phyloP scores from a whole-genome alignment of 2,113 vertebrate species.

The Ictalurus punctatus region DNA sequence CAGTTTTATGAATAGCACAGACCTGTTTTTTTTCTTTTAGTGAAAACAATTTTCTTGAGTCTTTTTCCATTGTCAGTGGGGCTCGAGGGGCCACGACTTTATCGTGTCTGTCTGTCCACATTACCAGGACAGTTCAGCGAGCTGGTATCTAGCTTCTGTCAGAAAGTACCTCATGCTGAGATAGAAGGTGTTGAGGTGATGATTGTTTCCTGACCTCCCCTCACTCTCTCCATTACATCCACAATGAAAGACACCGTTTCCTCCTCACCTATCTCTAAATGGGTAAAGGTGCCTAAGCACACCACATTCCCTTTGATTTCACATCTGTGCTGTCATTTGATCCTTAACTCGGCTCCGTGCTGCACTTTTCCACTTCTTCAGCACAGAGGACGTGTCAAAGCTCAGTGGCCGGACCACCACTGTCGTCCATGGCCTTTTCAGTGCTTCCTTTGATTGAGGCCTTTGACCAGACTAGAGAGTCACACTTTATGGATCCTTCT shows the following conservation, averaged over 20 bases:
- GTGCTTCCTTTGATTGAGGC: slow-evolving; percentile 61
- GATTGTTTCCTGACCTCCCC: slow-evolving; percentile 74
- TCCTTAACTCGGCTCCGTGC: slow-evolving; percentile 63
- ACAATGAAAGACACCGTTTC: slow-evolving; percentile 67
- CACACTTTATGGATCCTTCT: slow-evolving; percentile 56
- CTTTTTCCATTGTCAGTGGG: slow-evolving; percentile 53
- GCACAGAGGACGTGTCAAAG: slow-evolving; percentile 56
- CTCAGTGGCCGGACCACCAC: slow-evolving; percentile 26
- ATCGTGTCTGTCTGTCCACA: slow-evolving; percentile 40
- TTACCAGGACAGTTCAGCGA: slow-evolving; percentile 39
- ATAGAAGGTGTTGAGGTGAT: slow-evolving; percentile 68
- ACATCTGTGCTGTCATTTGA: slow-evolving; percentile 70
- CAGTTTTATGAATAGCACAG: slow-evolving; percentile 18
- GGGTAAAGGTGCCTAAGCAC: slow-evolving; percentile 64
- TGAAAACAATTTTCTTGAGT: slow-evolving; percentile 60
- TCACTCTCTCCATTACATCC: slow-evolving; percentile 69
- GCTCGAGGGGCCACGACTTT: slow-evolving; percentile 35
- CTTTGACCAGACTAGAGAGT: slow-evolving; percentile 55
- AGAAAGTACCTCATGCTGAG: slow-evolving; percentile 63
- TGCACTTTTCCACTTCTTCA: slow-evolving; percentile 52
- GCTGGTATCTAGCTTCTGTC: slow-evolving; percentile 47
- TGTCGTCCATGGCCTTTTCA: slow-evolving; percentile 55
- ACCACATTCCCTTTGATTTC: slow-evolving; percentile 69
- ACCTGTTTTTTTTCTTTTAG: not conserved
- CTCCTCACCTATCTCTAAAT: slow-evolving; percentile 69